A percentile compares a stretch with the other conserved stretches of the same genome.
phyloP scores from a whole-genome alignment of 2,888 invertebrate species.

The Vesta saturnalis region DNA sequence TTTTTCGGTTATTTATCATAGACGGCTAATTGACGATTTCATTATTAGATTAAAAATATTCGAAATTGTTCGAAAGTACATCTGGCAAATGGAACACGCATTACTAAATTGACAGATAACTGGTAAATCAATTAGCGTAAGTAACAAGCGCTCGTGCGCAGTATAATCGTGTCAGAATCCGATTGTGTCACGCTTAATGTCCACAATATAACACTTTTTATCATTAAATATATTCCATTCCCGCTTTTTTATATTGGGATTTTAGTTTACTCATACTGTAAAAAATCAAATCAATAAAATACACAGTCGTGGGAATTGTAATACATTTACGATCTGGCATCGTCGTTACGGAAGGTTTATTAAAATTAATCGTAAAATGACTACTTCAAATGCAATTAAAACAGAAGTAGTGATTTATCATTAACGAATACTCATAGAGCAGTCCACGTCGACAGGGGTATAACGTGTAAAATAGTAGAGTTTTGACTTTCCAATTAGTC shows the following conservation, averaged over 20 bases:
- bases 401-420: conserved; percentile 51
- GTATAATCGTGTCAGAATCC: conserved; percentile 36
- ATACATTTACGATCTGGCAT: neutral
- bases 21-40: conserved; percentile 55
- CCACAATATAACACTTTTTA: conserved; percentile 25
- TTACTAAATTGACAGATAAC: conserved; percentile 55
- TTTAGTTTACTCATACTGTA: neutral
- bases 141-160: conserved; percentile 47
- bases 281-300: neutral
- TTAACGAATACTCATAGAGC: conserved; percentile 48
- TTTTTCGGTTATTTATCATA: conserved; percentile 49
- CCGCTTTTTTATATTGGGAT: neutral
- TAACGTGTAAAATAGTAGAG: conserved; percentile 54
- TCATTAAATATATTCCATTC: conserved; percentile 4
- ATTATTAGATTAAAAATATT: conserved; percentile 57
- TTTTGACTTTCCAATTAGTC: conserved; percentile 58
- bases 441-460: conserved; percentile 44
- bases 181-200: conserved; percentile 26
- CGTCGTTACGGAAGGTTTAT: neutral
- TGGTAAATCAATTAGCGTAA: conserved; percentile 56
- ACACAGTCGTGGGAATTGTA: neutral
- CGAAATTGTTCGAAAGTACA: conserved; percentile 52
- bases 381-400: conserved; percentile 44
- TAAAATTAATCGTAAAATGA: conserved; percentile 6
- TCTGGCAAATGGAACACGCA: conserved; percentile 54